Evolutionary conservation across 2,797 vertebrate species (phyloP).

Genomic region (Ambastaia sidthimunki): DNA sequence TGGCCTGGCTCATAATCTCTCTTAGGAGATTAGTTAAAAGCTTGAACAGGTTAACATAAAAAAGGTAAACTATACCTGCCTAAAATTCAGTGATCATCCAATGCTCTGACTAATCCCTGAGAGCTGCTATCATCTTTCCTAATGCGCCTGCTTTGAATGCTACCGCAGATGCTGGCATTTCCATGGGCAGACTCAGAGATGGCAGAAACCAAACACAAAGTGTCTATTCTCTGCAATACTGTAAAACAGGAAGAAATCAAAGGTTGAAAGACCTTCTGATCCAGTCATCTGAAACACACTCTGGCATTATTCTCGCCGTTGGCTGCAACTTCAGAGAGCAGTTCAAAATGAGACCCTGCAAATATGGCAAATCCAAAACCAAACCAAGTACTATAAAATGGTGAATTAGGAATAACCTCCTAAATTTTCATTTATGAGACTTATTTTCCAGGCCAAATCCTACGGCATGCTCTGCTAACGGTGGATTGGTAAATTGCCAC

Average conservation of each 20-base stretch:
- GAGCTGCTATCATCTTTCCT: constrained; percentile 37
- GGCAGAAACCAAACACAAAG: constrained; percentile 32
- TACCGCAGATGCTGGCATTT: constrained; percentile 35
- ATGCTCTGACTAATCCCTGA: constrained; percentile 32
- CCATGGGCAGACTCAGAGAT: constrained; percentile 36
- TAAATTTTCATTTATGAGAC: constrained; percentile 25
- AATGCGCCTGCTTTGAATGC: constrained; percentile 24
- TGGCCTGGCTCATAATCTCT: constrained; percentile 31
- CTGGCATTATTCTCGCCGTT: constrained; percentile 35
- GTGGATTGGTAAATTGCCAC: constrained; percentile 55
- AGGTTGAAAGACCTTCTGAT: constrained; percentile 18
- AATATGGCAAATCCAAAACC: constrained; percentile 58
- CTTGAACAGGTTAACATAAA: constrained; percentile 49
- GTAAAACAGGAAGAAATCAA: constrained; percentile 34
- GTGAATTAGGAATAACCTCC: constrained; percentile 40
- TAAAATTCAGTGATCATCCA: constrained; percentile 38
- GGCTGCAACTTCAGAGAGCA: constrained; percentile 47
- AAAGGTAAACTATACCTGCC: constrained; percentile 45
- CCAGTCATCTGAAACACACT: constrained; percentile 28
- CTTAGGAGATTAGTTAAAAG: constrained; percentile 44
- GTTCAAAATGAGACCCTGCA: constrained; percentile 29
- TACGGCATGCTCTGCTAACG: constrained; percentile 70
- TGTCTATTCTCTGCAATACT: constrained; percentile 21
- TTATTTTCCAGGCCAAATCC: constrained; percentile 62
- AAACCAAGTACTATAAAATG: constrained; percentile 68